These are phyloP conservation scores for Eudyptes chrysolophus DNA, from an alignment of 2,113 vertebrate genomes.

Conservation along the genomic window DNA sequence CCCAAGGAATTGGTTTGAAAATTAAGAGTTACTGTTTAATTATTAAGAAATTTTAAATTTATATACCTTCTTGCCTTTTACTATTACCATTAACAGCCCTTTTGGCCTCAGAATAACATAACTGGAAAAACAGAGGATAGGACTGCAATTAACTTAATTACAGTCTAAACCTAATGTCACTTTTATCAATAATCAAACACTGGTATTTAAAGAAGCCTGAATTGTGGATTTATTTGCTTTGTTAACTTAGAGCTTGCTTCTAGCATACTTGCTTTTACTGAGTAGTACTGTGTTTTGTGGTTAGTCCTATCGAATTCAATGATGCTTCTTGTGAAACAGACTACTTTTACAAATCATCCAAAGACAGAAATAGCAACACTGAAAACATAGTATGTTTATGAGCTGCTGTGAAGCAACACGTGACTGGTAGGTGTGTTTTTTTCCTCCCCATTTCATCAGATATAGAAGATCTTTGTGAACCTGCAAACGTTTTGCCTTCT, in stretches of 20 bases:
- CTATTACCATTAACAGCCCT: not conserved
- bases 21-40: not conserved
- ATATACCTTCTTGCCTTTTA: not conserved
- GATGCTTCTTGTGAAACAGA: not conserved
- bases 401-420: not conserved
- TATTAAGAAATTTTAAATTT: not conserved
- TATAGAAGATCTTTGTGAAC: constrained; percentile 83
- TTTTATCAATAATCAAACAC: not conserved
- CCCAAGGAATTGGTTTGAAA: not conserved
- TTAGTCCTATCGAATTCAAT: not conserved
- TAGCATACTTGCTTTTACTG: not conserved
- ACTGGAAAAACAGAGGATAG: not conserved
- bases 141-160: not conserved
- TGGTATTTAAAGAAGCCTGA: not conserved
- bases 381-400: not conserved
- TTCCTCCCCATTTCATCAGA: constrained; percentile 69
- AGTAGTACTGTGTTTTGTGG: not conserved
- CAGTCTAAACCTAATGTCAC: not conserved
- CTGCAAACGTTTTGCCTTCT: not conserved
- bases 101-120: not conserved
- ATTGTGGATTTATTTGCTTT: not conserved
- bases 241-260: not conserved
- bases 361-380: not conserved
- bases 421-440: not conserved
- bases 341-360: not conserved